These are phyloP conservation scores for Metridium senile DNA, from an alignment of 92 coral and sea anemone genomes.

Conservation along the genomic window DNA sequence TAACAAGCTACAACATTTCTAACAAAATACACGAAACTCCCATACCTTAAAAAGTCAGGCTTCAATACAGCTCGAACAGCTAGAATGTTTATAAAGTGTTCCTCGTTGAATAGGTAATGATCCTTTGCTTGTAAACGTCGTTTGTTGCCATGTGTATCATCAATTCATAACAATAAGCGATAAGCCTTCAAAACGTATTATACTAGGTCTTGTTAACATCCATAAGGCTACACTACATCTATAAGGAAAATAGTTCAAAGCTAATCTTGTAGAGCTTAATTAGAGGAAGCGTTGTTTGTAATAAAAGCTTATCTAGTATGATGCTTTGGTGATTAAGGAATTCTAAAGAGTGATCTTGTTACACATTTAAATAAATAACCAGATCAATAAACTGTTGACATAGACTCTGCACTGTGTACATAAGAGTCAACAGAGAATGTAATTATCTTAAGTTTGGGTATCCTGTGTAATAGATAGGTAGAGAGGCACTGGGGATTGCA, in stretches of 20 bases:
- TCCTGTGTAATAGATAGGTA: neutral
- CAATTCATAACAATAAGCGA: too few species aligned
- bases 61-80: too few species aligned
- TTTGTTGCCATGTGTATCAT: too few species aligned
- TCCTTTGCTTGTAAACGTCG: too few species aligned
- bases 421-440: neutral
- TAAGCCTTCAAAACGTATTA: too few species aligned
- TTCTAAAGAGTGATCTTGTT: neutral
- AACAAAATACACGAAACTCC: too few species aligned
- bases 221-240: too few species aligned
- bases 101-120: too few species aligned
- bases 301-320: neutral
- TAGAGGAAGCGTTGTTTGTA: neutral
- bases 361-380: neutral
- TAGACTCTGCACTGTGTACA: neutral
- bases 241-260: neutral
- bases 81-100: too few species aligned
- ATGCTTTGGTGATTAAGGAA: slow-evolving; percentile 36
- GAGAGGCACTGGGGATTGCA: neutral
- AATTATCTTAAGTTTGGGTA: neutral
- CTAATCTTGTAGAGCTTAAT: neutral
- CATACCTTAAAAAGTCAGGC: too few species aligned
- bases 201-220: too few species aligned
- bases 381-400: slow-evolving; percentile 14
- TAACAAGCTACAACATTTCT: too few species aligned